These are phyloP conservation scores for Nineta flava DNA, from an alignment of 2,888 invertebrate genomes.

Conservation along the genomic window DNA sequence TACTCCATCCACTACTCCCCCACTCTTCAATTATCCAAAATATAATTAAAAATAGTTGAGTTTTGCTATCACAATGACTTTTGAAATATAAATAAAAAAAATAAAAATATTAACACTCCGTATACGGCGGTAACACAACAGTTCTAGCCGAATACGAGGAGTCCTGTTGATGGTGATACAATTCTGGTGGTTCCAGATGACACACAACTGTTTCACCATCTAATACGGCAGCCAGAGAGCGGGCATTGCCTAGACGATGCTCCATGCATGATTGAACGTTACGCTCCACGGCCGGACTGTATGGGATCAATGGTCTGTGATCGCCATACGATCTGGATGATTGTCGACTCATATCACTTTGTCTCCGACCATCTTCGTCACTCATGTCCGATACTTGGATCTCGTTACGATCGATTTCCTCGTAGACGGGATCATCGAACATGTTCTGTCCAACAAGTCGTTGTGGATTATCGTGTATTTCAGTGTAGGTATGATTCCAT, in stretches of 20 bases:
- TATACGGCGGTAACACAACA: constrained; percentile 40
- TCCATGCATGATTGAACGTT: constrained; percentile 23
- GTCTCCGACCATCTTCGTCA: constrained; percentile 59
- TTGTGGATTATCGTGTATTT: constrained; percentile 40
- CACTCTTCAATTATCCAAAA: too few relatives aligned
- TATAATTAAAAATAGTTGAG: too few relatives aligned
- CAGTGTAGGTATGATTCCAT: constrained; percentile 63
- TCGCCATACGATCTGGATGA: constrained; percentile 65
- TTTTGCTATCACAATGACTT: too few relatives aligned
- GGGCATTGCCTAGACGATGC: constrained; percentile 30
- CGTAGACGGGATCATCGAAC: constrained; percentile 61
- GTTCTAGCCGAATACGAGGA: constrained; percentile 36
- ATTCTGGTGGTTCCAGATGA: constrained; percentile 58
- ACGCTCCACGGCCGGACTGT: constrained; percentile 50
- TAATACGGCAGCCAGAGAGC: constrained; percentile 58
- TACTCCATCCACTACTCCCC: too few relatives aligned
- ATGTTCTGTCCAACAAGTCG: constrained; percentile 27
- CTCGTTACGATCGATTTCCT: constrained; percentile 61
- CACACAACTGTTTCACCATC: constrained; percentile 78
- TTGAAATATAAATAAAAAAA: too few relatives aligned
- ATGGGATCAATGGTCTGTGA: constrained; percentile 64
- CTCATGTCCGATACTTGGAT: constrained; percentile 62
- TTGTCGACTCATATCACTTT: constrained; percentile 53
- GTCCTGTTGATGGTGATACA: constrained; percentile 23
- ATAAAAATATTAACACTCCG: constrained; percentile 37